phyloP scores from a whole-genome alignment of 2,797 vertebrate genomes.

The Phoeniculus purpureus region DNA sequence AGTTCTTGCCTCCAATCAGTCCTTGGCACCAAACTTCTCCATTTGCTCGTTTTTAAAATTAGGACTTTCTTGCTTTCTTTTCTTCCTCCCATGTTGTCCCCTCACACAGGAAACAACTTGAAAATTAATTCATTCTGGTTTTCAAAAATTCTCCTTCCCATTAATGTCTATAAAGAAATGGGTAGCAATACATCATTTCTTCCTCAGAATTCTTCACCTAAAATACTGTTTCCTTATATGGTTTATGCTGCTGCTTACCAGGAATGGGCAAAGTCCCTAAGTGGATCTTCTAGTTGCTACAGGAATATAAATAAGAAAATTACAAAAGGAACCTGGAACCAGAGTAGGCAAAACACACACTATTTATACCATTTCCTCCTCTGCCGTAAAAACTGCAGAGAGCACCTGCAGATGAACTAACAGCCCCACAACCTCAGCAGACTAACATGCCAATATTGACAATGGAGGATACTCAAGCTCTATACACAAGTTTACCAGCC shows the following conservation, averaged over 20 bases:
- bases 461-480: not conserved
- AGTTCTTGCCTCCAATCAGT: conserved; percentile 29
- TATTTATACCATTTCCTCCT: conserved; percentile 44
- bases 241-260: conserved; percentile 9
- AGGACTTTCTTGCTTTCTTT: not conserved
- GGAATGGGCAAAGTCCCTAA: conserved; percentile 31
- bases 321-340: conserved; percentile 5
- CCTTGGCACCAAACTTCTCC: conserved; percentile 20
- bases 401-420: conserved; percentile 34
- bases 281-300: conserved; percentile 37
- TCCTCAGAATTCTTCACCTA: not conserved
- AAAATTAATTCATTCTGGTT: conserved; percentile 32
- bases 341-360: conserved; percentile 35
- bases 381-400: conserved; percentile 33
- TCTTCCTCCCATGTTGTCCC: not conserved
- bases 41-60: conserved; percentile 30
- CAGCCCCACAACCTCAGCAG: not conserved
- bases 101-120: not conserved
- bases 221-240: not conserved
- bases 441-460: not conserved
- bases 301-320: conserved; percentile 48
- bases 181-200: not conserved
- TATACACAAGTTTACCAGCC: not conserved
- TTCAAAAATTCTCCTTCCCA: not conserved
- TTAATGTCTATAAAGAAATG: not conserved